These are phyloP conservation scores for Condylura cristata DNA, from an alignment of 2,113 vertebrate genomes.

Conservation along the genomic window DNA sequence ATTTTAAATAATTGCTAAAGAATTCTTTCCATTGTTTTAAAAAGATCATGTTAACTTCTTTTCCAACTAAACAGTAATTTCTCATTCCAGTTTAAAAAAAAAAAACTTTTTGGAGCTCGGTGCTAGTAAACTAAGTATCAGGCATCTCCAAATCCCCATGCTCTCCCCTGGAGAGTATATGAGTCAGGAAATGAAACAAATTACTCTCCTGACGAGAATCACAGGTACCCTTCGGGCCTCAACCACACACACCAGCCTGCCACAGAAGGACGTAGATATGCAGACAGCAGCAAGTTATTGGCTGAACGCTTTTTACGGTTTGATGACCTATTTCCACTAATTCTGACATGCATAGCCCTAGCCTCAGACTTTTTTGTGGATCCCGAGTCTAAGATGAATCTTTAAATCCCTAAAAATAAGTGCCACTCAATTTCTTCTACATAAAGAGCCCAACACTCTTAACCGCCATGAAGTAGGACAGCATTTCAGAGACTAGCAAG, in stretches of 20 bases:
- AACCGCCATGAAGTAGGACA: neutral
- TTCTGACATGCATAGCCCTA: neutral
- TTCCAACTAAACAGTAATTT: conserved; percentile 47
- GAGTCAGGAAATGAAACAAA: conserved; percentile 57
- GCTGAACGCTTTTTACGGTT: neutral
- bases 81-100: neutral
- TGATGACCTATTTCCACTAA: neutral
- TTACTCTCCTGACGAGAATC: neutral
- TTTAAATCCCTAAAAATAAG: neutral
- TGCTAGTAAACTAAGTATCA: conserved; percentile 42
- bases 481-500: neutral
- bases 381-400: neutral
- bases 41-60: conserved; percentile 47
- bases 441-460: neutral
- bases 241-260: neutral
- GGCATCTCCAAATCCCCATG: conserved; percentile 20
- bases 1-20: conserved; percentile 44
- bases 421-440: neutral
- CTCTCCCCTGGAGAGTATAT: conserved; percentile 2
- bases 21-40: conserved; percentile 36
- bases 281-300: neutral
- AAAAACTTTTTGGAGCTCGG: neutral
- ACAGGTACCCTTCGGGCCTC: neutral
- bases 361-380: neutral
- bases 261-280: neutral